phyloP scores from a whole-genome alignment of 2,888 invertebrate species.

The Leucophenga montana region DNA sequence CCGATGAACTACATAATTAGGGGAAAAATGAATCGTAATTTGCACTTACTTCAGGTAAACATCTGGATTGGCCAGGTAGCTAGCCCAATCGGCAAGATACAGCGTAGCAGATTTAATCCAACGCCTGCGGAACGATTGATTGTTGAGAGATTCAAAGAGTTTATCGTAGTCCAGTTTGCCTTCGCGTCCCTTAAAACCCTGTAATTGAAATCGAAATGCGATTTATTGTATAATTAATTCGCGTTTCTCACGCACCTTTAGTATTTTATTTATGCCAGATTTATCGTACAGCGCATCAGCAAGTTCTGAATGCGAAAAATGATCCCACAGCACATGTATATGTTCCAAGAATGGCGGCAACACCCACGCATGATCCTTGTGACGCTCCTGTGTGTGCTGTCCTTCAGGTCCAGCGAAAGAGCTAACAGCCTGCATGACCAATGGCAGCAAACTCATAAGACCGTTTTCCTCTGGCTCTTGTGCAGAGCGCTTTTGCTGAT shows the following conservation, averaged over 20 bases:
- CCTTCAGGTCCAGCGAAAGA: slow-evolving; percentile 79
- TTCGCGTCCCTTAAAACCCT: slow-evolving; percentile 79
- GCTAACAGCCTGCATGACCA: slow-evolving; percentile 79
- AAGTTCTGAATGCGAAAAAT: slow-evolving; percentile 85
- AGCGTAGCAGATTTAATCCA: slow-evolving; percentile 86
- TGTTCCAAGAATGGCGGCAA: slow-evolving; percentile 82
- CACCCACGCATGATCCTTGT: slow-evolving; percentile 82
- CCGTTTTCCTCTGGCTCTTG: slow-evolving; percentile 57
- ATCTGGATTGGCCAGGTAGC: slow-evolving; percentile 83
- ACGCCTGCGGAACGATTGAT: slow-evolving; percentile 84
- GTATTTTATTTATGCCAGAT: slow-evolving; percentile 80
- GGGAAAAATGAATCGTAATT: background rate
- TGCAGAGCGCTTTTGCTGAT: slow-evolving; percentile 59
- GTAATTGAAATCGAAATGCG: slow-evolving; percentile 9
- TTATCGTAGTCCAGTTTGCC: slow-evolving; percentile 82
- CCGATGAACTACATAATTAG: slow-evolving; percentile 1
- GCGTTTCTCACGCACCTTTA: slow-evolving; percentile 73
- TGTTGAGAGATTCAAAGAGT: slow-evolving; percentile 85
- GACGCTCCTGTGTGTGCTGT: slow-evolving; percentile 76
- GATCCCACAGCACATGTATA: slow-evolving; percentile 83
- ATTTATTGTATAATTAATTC: slow-evolving; percentile 2
- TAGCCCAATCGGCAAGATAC: slow-evolving; percentile 83
- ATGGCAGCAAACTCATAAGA: slow-evolving; percentile 77
- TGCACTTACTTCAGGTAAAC: slow-evolving; percentile 81
- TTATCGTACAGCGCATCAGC: slow-evolving; percentile 83